phyloP scores from a whole-genome alignment of 2,113 vertebrate genomes.

The Caloenas nicobarica region DNA sequence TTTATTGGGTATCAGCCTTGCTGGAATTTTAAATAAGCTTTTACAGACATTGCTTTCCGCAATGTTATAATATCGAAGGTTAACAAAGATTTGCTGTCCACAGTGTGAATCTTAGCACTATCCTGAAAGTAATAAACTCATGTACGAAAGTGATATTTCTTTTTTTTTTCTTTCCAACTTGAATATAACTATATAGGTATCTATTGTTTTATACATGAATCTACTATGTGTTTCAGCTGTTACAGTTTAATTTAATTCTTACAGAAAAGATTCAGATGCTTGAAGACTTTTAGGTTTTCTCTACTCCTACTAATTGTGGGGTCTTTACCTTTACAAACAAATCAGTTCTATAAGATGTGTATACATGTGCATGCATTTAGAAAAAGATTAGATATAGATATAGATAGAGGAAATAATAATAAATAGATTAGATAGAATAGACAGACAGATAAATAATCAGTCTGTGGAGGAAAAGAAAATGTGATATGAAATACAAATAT shows the following conservation, averaged over 20 bases:
- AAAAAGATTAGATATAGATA: background rate
- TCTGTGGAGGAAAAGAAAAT: background rate
- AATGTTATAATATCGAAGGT: background rate
- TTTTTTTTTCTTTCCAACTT: background rate
- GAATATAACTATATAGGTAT: background rate
- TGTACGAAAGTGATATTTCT: background rate
- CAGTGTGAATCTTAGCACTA: background rate
- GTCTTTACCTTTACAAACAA: background rate
- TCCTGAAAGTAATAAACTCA: background rate
- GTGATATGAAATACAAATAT: background rate
- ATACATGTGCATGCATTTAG: background rate
- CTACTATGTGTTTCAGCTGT: background rate
- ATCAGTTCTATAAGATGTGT: background rate
- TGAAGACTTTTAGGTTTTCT: background rate
- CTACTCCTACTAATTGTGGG: background rate
- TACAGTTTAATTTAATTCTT: background rate
- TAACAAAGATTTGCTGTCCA: background rate
- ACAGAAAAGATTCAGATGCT: background rate
- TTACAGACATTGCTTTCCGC: background rate
- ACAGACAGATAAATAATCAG: background rate
- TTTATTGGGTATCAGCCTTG: background rate
- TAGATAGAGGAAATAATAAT: background rate
- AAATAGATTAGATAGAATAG: background rate
- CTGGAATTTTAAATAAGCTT: background rate
- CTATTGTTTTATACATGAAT: background rate